A percentile compares a stretch with the other conserved stretches of the same genome.
These are phyloP conservation scores for Thyatira batis DNA, from an alignment of 2,888 invertebrate genomes.

Conservation along the genomic window DNA sequence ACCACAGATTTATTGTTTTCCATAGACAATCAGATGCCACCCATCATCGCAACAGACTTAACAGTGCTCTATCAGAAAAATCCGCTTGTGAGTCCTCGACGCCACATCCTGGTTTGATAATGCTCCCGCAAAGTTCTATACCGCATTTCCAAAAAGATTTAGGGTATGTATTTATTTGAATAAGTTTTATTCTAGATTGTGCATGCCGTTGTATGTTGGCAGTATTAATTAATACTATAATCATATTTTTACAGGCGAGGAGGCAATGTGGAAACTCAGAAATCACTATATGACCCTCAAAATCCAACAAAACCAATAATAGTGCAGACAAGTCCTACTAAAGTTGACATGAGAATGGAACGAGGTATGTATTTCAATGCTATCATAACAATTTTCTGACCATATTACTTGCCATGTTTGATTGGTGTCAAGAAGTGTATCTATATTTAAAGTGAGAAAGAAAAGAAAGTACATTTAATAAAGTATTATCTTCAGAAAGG, in stretches of 20 bases:
- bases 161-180: constrained; percentile 44
- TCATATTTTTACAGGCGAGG: constrained; percentile 45
- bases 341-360: constrained; percentile 69
- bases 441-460: no score
- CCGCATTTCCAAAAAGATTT: constrained; percentile 65
- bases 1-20: constrained; percentile 3
- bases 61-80: constrained; percentile 64
- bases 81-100: constrained; percentile 55
- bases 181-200: neutral
- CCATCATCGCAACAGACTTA: constrained; percentile 57
- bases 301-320: constrained; percentile 87
- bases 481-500: no score
- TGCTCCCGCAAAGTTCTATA: constrained; percentile 68
- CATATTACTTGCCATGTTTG: no score
- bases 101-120: constrained; percentile 66
- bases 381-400: no score
- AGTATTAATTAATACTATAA: neutral
- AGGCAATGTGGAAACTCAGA: constrained; percentile 58
- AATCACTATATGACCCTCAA: constrained; percentile 71
- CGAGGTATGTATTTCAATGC: constrained; percentile 49
- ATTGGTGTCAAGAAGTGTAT: no score
- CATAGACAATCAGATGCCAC: constrained; percentile 53
- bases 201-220: neutral
- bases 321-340: constrained; percentile 78
- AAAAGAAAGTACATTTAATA: no score